Conservation (phyloP, 2,888 invertebrate genomes). For the Nemapogon koenigi region DNA sequence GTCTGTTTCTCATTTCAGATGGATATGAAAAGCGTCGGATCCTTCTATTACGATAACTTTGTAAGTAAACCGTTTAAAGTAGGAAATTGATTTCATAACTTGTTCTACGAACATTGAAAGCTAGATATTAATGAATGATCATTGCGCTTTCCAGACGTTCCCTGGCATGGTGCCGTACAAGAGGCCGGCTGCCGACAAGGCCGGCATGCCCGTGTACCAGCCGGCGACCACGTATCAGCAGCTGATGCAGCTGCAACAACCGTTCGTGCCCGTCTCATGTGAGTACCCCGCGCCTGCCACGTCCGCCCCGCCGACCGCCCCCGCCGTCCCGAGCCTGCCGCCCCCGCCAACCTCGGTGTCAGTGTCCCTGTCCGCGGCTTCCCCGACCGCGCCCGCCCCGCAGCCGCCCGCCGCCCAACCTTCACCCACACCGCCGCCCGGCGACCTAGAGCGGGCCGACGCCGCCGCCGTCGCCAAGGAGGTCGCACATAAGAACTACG, state of each 20-base stretch:
- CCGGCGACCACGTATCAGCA: conserved; percentile 94
- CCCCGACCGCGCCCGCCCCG: conserved; percentile 30
- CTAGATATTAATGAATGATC: neutral
- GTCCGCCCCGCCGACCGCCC: conserved; percentile 63
- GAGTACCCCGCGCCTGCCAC: conserved; percentile 86
- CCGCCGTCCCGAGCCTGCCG: conserved; percentile 16
- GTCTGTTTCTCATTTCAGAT: conserved; percentile 77
- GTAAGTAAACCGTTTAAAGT: conserved; percentile 69
- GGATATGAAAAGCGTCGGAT: conserved; percentile 96
- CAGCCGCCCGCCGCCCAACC: conserved; percentile 20
- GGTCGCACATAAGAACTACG: conserved; percentile 83
- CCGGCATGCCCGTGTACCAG: conserved; percentile 95
- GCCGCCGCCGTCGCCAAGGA: conserved; percentile 78
- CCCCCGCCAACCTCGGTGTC: conserved; percentile 20
- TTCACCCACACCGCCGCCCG: conserved; percentile 26
- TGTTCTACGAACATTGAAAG: neutral
- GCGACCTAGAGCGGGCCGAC: conserved; percentile 48
- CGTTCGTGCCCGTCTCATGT: conserved; percentile 98
- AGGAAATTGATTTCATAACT: neutral
- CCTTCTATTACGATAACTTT: conserved; percentile 95
- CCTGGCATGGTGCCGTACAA: conserved; percentile 96
- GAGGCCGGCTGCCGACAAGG: conserved; percentile 95
- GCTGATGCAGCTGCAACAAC: conserved; percentile 93
- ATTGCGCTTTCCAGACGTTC: conserved; percentile 73
- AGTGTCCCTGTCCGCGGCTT: conserved; percentile 25